Evolutionary conservation across 2,113 vertebrate genomes (phyloP).

Genomic region (Tachysurus fulvidraco): DNA sequence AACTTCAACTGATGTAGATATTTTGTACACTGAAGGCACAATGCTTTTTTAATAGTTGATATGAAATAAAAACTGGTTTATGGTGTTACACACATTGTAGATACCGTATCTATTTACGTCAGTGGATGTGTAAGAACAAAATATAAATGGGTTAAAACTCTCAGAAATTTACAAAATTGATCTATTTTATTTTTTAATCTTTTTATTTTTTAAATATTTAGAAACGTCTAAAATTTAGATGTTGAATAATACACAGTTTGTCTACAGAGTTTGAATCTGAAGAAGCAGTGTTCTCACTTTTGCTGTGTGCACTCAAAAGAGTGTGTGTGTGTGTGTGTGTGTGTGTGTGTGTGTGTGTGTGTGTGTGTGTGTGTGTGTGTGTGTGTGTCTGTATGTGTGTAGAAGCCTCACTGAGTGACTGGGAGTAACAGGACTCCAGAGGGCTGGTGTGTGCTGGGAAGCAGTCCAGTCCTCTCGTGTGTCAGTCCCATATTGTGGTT

Average conservation of each 20-base stretch:
- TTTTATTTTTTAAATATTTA: not conserved
- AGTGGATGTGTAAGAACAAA: not conserved
- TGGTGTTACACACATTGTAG: not conserved
- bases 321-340: constrained; percentile 46
- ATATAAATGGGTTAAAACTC: not conserved
- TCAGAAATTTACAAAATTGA: not conserved
- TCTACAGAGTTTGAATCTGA: not conserved
- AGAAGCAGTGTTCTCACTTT: not conserved
- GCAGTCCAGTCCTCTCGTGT: constrained; percentile 60
- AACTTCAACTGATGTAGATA: not conserved
- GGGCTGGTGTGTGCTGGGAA: constrained; percentile 55
- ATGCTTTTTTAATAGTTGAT: not conserved
- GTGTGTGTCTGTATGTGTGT: constrained; percentile 29
- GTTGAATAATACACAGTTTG: not conserved
- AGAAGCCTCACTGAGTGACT: constrained; percentile 40
- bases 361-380: constrained; percentile 47
- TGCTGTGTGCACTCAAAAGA: not conserved
- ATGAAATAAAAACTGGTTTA: not conserved
- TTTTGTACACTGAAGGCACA: not conserved
- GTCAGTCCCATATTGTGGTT: constrained; percentile 70
- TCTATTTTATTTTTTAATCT: too few species aligned
- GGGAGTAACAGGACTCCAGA: constrained; percentile 53
- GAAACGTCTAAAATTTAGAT: not conserved
- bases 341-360: constrained; percentile 16
- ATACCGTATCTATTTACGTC: not conserved